Evolutionary conservation across 2,113 vertebrate genomes (phyloP).

Genomic region (Xiphorhynchus elegans): DNA sequence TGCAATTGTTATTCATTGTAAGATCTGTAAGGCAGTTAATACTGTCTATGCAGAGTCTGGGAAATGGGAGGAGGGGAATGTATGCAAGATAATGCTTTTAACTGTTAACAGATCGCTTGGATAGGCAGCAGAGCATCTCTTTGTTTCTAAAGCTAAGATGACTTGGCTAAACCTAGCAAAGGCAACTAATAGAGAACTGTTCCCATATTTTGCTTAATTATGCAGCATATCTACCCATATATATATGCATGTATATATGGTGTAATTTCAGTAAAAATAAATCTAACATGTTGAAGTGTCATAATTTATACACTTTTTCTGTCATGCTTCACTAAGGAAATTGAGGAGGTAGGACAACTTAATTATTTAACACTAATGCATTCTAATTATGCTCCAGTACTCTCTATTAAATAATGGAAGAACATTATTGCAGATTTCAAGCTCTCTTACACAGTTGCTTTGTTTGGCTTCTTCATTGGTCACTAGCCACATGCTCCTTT

Average conservation of each 20-base stretch:
- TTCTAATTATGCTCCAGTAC: constrained; percentile 58
- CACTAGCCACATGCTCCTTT: constrained; percentile 54
- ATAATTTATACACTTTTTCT: constrained; percentile 90
- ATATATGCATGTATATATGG: constrained; percentile 70
- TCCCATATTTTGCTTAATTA: constrained; percentile 31
- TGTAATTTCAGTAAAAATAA: constrained; percentile 70
- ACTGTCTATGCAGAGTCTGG: background rate
- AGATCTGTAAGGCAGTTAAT: constrained; percentile 19
- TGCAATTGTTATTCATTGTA: background rate
- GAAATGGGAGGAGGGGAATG: constrained; percentile 7
- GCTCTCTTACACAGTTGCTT: constrained; percentile 47
- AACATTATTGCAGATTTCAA: constrained; percentile 48
- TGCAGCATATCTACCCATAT: constrained; percentile 62
- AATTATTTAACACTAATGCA: constrained; percentile 70
- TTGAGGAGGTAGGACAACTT: constrained; percentile 97
- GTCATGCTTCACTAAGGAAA: constrained; percentile 96
- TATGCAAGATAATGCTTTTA: background rate
- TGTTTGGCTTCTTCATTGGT: constrained; percentile 70
- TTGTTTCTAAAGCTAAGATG: constrained; percentile 18
- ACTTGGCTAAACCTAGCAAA: background rate
- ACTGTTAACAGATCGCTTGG: background rate
- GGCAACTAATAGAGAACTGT: background rate
- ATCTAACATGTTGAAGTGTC: constrained; percentile 71
- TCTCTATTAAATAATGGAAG: constrained; percentile 58
- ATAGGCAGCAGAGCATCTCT: background rate